Evolutionary conservation across 2,113 vertebrate genomes (phyloP).

Genomic region (Bubo bubo): DNA sequence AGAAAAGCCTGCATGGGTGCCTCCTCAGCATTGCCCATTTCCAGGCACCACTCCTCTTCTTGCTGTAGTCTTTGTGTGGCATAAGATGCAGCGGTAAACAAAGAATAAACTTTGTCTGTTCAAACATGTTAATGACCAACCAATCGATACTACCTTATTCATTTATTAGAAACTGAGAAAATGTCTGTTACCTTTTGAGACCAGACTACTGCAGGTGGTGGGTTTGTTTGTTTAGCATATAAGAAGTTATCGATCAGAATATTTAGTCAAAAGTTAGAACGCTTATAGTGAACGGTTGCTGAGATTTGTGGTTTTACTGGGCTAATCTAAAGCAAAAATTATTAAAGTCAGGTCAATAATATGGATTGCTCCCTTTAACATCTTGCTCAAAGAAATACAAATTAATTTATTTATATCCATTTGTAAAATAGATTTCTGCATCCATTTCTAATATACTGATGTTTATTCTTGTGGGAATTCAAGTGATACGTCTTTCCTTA

Average conservation of each 20-base stretch:
- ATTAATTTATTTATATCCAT: conserved; percentile 65
- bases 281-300: conserved; percentile 57
- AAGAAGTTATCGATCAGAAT: conserved; percentile 52
- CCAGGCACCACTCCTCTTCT: not conserved
- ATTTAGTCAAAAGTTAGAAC: conserved; percentile 57
- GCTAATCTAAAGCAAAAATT: conserved; percentile 71
- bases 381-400: conserved; percentile 70
- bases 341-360: conserved; percentile 74
- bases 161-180: conserved; percentile 70
- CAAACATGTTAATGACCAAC: conserved; percentile 37
- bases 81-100: conserved; percentile 7
- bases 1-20: not conserved
- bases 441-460: conserved; percentile 18
- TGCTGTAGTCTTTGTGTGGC: not conserved
- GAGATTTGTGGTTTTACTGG: conserved; percentile 56
- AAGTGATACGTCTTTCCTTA: conserved; percentile 15
- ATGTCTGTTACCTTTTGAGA: conserved; percentile 58
- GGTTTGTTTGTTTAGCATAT: conserved; percentile 50
- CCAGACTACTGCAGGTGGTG: not conserved
- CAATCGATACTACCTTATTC: conserved; percentile 48
- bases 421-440: conserved; percentile 65
- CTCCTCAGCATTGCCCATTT: not conserved
- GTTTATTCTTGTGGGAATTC: conserved; percentile 22
- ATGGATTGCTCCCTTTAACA: conserved; percentile 71
- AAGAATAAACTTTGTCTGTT: conserved; percentile 30